A percentile compares a stretch with the other conserved stretches of the same genome.
Evolutionary conservation across 2,888 invertebrate genomes (phyloP).

Genomic region (Brassicogethes aeneus): DNA sequence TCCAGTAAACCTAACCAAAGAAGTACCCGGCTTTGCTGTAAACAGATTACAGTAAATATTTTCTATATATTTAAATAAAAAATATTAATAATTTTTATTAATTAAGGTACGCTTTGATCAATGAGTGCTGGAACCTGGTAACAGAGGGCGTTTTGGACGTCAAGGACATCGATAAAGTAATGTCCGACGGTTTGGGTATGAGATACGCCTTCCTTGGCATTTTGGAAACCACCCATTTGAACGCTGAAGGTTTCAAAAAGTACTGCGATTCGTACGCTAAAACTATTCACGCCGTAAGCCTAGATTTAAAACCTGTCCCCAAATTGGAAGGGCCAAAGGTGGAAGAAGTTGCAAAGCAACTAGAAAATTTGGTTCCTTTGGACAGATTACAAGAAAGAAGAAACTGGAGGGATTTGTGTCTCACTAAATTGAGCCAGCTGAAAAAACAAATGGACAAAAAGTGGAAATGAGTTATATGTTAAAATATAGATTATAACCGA

Average conservation of each 20-base stretch:
- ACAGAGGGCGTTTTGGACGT: constrained; percentile 76
- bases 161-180: constrained; percentile 85
- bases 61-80: constrained; percentile 1
- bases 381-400: constrained; percentile 65
- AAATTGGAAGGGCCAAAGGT: constrained; percentile 63
- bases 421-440: constrained; percentile 69
- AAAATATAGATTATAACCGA: constrained; percentile 22
- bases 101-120: constrained; percentile 76
- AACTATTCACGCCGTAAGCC: constrained; percentile 54
- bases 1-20: constrained; percentile 76
- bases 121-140: constrained; percentile 86
- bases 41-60: constrained; percentile 80
- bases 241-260: constrained; percentile 75
- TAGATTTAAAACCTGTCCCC: constrained; percentile 67
- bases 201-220: constrained; percentile 94
- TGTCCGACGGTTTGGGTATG: constrained; percentile 90
- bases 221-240: constrained; percentile 87
- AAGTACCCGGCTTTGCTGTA: constrained; percentile 87
- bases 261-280: constrained; percentile 54
- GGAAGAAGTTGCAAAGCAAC: constrained; percentile 58
- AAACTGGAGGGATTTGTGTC: constrained; percentile 73
- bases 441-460: constrained; percentile 58
- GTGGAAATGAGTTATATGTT: constrained; percentile 12
- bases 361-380: constrained; percentile 65
- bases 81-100: neutral